Evolutionary conservation across 2,113 vertebrate species (phyloP), one percentile per base, ranked within the genome.

Genomic region (Peromyscus californicus): DNA sequence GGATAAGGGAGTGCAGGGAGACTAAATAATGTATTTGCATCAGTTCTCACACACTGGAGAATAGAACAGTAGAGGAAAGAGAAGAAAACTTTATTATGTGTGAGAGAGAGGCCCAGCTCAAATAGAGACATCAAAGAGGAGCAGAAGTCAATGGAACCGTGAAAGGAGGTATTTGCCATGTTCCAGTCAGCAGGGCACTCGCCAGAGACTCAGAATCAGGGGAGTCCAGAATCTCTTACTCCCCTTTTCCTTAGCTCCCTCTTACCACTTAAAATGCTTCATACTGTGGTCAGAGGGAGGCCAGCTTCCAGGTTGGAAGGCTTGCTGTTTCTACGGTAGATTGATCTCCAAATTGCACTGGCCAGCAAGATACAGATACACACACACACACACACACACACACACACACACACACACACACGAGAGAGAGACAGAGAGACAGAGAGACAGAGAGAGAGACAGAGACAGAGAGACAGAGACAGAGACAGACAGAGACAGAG

Each of bases 11-110:
- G 75, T 82, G 69, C 63, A 84, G 85, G 94, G 89, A 98, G 98
- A 93, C 72, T 79, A 98, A 97, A 97, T 87, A 92, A 97, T 97
- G 92, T 96, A 90, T 97, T 98, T 93, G 82, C 98, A 97, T 98
- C 90, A 31, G 42, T 97, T 96, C 97, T 96, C 76, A 98, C 76
- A 98, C 94, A 92, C 89, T 94, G 96, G 89, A 97, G 91, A 97
- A 94, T 89, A 91, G 84, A 67, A 93, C 91, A 94, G 75, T 4
- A 80, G 63, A 95, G 90, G 65, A 80, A 94, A 88, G 48, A 65
- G 31, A 89, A 70, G n/a, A 26, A 84, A 96, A 84, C 48, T 45
- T 95, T 83, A 93, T 93, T 95, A 75, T 88, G 65, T 89, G 90
- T 78, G 95, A 91, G 84, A 96, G 90, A 85, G 90, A 97, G 45